Evolutionary conservation across 1,140 invertebrate genomes (phyloP), one percentile per base, ranked within the genome.

Genomic region (Drosophila pallidifrons): DNA sequence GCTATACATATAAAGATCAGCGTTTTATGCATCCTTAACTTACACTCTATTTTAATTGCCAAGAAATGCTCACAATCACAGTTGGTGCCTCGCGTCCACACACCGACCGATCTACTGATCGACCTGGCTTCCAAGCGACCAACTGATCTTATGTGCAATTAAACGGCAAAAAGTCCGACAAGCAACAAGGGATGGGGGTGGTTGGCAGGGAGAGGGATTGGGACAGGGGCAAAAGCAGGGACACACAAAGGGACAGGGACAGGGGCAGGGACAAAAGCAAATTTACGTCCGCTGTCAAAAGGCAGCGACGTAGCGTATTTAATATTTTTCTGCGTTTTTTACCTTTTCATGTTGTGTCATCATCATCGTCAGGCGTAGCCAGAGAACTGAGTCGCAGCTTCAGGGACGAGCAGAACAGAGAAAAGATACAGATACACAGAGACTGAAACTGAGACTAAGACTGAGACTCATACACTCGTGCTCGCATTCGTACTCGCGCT

Each of bases 341-440:
- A 91, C 88, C 88, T 88, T 91, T 91, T 91, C 88, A 91, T 91
- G 88, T 91, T 91, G 88, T 91, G 88, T 91, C 88, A 91, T 91
- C 88, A 87, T 91, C 88, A 91, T 85, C 81, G 73, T 79, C 87
- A 77, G 57, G 41, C 47, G 10, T 47, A 45, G 51, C 41, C 45
- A 6, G 13, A 58, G 25, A 46, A n/a, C 15, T 7, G 46, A 54
- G 32, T 54, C 20, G 20, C 55, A 63, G 49, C 61, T 32, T n/a
- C 43, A 25, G 67, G 16, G 25, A 13, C 13, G 52, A 52, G 20
- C 5, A 55, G 51, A 25, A 64, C 52, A 32, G 30, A 15, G 43
- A 38, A 45, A 13, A 41, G 43, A 45, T 25, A 58, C 55, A 81
- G 77, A 80, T 66, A 66, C 67, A 70, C 20, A 25, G 68, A 77